Conservation (phyloP, 2,888 invertebrate genomes). For the Drosophila prostipennis region DNA sequence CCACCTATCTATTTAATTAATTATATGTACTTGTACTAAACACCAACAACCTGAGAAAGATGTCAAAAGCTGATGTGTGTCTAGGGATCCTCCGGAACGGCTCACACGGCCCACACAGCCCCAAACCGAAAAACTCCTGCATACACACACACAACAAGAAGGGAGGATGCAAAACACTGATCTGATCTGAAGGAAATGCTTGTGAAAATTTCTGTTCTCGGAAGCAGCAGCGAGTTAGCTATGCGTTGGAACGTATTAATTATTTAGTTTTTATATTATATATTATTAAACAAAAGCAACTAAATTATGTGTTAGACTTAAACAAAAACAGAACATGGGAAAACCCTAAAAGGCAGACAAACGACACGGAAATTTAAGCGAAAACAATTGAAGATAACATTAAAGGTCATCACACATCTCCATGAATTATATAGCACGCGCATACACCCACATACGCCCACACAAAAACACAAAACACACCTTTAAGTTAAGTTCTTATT, state of each 20-base stretch:
- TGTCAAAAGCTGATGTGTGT: constrained; percentile 63
- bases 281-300: constrained; percentile 61
- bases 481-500: constrained; percentile 61
- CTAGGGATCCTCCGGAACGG: constrained; percentile 15
- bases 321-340: constrained; percentile 54
- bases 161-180: constrained; percentile 13
- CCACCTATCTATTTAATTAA: constrained; percentile 66
- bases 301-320: constrained; percentile 73
- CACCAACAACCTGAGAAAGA: constrained; percentile 74
- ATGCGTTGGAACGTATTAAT: constrained; percentile 75
- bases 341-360: constrained; percentile 27
- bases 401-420: constrained; percentile 25
- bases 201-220: constrained; percentile 57
- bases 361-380: constrained; percentile 41
- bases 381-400: constrained; percentile 51
- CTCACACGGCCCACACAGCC: constrained; percentile 19
- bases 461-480: constrained; percentile 24
- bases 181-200: constrained; percentile 28
- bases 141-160: neutral
- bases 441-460: constrained; percentile 15
- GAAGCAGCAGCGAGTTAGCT: constrained; percentile 43
- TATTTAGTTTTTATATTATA: constrained; percentile 76
- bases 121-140: constrained; percentile 5
- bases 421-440: constrained; percentile 21
- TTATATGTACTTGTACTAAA: constrained; percentile 60